Base-by-base conservation (phyloP, 2,113 vertebrate genomes). In the Anarhynchus alexandrinus region DNA sequence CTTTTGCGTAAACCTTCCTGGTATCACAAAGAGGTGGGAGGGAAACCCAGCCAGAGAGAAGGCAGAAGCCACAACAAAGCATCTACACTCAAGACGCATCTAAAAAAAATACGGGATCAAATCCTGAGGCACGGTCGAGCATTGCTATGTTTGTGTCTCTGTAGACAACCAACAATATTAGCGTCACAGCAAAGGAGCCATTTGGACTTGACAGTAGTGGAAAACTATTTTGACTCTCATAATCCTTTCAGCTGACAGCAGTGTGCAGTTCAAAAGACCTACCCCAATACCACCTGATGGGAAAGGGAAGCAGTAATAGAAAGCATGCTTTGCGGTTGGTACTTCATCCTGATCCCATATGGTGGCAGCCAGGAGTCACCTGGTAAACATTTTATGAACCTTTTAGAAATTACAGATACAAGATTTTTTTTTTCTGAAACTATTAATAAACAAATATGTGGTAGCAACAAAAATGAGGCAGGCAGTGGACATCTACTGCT, bases 251-350 rank as follows among this genome's bases (percentile, higher is more conserved):
- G 71, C 51, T 18, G 34, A 66, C 58, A 79, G 58, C 22, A 86
- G 23, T 0, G 0, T 36, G 45, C 10, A 3, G 57, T 66, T 90
- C 59, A 77, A 90, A 90, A 83, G 20, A 38, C 10, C 25, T 69
- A 49, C 12, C 7, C 27, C 36, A 22, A 22, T 11, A 38, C 4
- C 40, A 72, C 27, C 23, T 72, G 82, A 76, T 34, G 71, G 70
- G 76, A 73, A 76, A 83, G n/a, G 34, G 66, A 92, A 62, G 34
- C 17, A 82, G 47, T 25, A 91, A 77, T 4, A 45, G 49, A 87
- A 88, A 80, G 26, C 22, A 59, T 4, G 29, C 25, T 82, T 73
- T n/a, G 4, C 7, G 7, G 2, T 26, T 0, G 0, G 0, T 47
- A 58, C 29, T 79, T 86, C 49, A 32, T 43, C 27, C 62, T 73